Evolutionary conservation across 23 tunicate genomes (phyloP).

Genomic region (Phallusia fumigata): DNA sequence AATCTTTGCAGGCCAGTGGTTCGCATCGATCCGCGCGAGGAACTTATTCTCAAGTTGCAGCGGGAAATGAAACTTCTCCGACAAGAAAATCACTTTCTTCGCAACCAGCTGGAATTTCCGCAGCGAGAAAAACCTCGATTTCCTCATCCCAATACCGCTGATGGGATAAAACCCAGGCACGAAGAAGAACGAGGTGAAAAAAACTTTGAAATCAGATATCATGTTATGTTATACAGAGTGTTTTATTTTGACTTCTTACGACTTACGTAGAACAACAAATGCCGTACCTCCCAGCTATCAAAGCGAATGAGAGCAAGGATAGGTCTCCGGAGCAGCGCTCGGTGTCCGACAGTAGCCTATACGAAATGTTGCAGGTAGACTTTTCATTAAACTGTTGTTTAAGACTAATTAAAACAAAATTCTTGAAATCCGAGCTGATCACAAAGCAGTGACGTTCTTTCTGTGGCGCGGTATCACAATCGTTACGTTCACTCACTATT

Average conservation of each 20-base stretch:
- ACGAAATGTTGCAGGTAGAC: constrained; percentile 83
- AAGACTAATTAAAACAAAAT: too few relatives aligned
- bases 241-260: neutral
- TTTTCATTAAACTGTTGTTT: too few relatives aligned
- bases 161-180: constrained; percentile 24
- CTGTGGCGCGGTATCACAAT: too few relatives aligned
- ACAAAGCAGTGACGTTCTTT: too few relatives aligned
- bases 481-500: too few relatives aligned
- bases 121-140: constrained; percentile 85
- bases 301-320: constrained; percentile 4
- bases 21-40: constrained; percentile 82
- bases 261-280: neutral
- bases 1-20: constrained; percentile 58
- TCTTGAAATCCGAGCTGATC: too few relatives aligned
- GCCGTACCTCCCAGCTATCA: constrained; percentile 16
- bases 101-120: constrained; percentile 76
- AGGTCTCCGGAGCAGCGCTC: constrained; percentile 39
- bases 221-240: too few relatives aligned
- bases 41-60: constrained; percentile 78
- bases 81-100: constrained; percentile 72
- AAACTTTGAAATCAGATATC: too few relatives aligned
- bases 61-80: constrained; percentile 74
- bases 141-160: constrained; percentile 71
- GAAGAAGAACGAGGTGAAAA: neutral
- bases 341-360: constrained; percentile 76